These are phyloP conservation scores for Arge pagana DNA, from an alignment of 2,888 invertebrate genomes.

Conservation along the genomic window DNA sequence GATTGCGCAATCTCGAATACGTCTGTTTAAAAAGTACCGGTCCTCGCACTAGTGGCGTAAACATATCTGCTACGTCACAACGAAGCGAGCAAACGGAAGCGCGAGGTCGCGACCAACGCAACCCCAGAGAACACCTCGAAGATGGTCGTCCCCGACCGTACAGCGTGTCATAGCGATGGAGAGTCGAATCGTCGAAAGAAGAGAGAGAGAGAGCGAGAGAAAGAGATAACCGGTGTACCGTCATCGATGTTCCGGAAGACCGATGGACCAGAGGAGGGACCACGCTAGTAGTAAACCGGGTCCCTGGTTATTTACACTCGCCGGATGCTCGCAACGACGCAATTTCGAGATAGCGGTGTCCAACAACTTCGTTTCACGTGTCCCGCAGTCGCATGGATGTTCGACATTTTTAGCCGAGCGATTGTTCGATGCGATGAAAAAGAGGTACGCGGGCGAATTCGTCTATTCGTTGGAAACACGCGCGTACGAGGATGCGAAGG, in stretches of 20 bases:
- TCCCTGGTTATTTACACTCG: slow-evolving; percentile 36
- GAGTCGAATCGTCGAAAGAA: background rate
- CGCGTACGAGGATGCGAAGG: slow-evolving; percentile 21
- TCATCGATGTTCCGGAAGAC: slow-evolving; percentile 5
- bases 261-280: slow-evolving; percentile 18
- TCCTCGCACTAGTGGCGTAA: background rate
- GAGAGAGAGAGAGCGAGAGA: slow-evolving; percentile 12
- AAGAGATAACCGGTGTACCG: slow-evolving; percentile 25
- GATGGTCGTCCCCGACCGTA: background rate
- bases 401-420: too few species aligned
- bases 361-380: too few species aligned
- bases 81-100: background rate
- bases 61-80: background rate
- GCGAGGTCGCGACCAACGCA: background rate
- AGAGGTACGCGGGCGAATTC: too few species aligned
- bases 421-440: too few species aligned
- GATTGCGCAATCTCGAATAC: slow-evolving; percentile 22
- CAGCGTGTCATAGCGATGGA: too few species aligned
- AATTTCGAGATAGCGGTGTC: too few species aligned
- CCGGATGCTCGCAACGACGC: slow-evolving; percentile 38
- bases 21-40: slow-evolving; percentile 1
- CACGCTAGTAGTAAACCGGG: slow-evolving; percentile 26
- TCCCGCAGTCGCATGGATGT: too few species aligned
- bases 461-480: too few species aligned
- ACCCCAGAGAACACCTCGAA: background rate